A percentile compares a stretch with the other conserved stretches of the same genome.
These are phyloP conservation scores for Drosophila affinis DNA, from an alignment of 2,888 invertebrate species.

Conservation along the genomic window DNA sequence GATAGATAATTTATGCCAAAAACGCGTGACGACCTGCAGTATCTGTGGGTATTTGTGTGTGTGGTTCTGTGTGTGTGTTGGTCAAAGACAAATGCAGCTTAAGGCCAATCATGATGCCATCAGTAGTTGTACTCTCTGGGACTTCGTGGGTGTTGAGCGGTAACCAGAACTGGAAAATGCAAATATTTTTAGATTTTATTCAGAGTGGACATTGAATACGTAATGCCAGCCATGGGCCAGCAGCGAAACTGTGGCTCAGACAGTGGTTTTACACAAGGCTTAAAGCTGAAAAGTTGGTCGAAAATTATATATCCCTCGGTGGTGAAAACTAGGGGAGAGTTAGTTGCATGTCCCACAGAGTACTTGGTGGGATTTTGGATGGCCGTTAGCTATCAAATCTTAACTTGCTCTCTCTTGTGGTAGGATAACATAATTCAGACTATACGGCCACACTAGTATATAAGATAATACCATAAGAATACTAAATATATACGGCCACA, in stretches of 20 bases:
- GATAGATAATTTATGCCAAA: conserved; percentile 70
- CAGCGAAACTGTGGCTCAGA: not conserved
- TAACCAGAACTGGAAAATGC: conserved; percentile 26
- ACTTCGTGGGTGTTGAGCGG: conserved; percentile 8
- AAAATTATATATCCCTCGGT: not conserved
- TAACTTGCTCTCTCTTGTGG: not conserved
- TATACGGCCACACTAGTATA: no score
- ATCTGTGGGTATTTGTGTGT: conserved; percentile 10
- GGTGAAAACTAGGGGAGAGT: no score
- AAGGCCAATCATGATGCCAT: conserved; percentile 32
- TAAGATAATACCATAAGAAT: no score
- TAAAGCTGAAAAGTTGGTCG: not conserved
- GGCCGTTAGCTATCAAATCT: no score
- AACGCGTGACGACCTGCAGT: conserved; percentile 59
- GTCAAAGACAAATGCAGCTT: conserved; percentile 48
- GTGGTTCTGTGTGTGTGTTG: conserved; percentile 32
- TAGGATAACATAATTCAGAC: no score
- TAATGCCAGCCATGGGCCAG: not conserved
- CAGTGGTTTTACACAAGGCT: not conserved
- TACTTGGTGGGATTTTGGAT: no score
- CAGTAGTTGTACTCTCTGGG: conserved; percentile 13
- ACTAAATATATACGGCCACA: no score
- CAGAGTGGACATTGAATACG: not conserved
- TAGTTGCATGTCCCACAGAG: no score
- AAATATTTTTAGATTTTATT: conserved; percentile 26